These are phyloP conservation scores for Mobula birostris DNA, from an alignment of 2,113 vertebrate genomes.

Conservation along the genomic window DNA sequence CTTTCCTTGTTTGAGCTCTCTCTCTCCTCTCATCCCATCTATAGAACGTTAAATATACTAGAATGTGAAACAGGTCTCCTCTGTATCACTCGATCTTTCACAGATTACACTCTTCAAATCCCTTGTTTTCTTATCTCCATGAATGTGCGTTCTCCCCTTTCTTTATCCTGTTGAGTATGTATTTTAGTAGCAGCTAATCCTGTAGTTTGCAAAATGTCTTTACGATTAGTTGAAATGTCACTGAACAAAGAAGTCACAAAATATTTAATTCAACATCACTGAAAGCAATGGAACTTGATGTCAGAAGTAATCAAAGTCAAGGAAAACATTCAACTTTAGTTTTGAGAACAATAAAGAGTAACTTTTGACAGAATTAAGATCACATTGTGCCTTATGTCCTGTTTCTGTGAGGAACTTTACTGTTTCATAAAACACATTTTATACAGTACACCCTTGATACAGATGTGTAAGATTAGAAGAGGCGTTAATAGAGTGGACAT, in stretches of 20 bases:
- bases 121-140: constrained; percentile 18
- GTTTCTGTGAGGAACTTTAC: neutral
- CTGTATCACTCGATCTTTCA: constrained; percentile 30
- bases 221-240: constrained; percentile 55
- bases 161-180: constrained; percentile 23
- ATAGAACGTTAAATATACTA: constrained; percentile 28
- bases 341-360: constrained; percentile 21
- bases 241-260: constrained; percentile 49
- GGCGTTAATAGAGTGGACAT: no score
- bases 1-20: constrained; percentile 3
- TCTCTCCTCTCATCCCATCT: constrained; percentile 7
- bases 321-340: constrained; percentile 39
- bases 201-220: constrained; percentile 43
- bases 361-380: constrained; percentile 5
- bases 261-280: constrained; percentile 41
- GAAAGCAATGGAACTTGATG: constrained; percentile 50
- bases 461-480: no score
- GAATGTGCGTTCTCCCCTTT: constrained; percentile 7
- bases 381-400: neutral
- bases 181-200: constrained; percentile 34
- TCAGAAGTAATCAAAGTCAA: constrained; percentile 58
- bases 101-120: constrained; percentile 29
- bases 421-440: neutral
- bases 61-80: constrained; percentile 5
- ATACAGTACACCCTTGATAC: no score